phyloP scores from a whole-genome alignment of 2,888 invertebrate genomes.

The Syrphus vitripennis region DNA sequence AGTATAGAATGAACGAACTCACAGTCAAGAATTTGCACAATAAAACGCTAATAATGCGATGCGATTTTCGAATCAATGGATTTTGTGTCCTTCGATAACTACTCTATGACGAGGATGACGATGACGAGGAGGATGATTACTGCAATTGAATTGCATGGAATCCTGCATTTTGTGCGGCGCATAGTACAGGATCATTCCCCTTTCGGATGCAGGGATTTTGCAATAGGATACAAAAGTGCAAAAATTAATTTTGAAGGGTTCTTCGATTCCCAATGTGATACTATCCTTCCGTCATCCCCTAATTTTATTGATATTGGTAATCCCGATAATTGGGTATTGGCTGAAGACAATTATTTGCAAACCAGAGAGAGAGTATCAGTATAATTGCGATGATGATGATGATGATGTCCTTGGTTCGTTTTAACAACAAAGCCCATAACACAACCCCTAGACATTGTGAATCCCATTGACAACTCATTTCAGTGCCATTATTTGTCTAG shows the following conservation, averaged over 20 bases:
- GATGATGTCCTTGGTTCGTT: constrained; percentile 33
- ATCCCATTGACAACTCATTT: constrained; percentile 57
- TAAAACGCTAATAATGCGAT: constrained; percentile 67
- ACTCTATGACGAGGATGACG: constrained; percentile 1
- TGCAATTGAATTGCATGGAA: constrained; percentile 54
- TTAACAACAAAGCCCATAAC: constrained; percentile 19
- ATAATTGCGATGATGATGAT: constrained; percentile 43
- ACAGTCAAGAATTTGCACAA: constrained; percentile 60
- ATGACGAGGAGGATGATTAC: constrained; percentile 29
- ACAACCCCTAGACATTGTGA: constrained; percentile 39
- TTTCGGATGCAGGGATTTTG: constrained; percentile 9
- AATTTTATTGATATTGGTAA: constrained; percentile 66
- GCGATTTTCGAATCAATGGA: constrained; percentile 54
- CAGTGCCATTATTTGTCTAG: constrained; percentile 51
- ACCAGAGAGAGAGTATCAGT: constrained; percentile 44
- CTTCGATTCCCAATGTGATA: neutral
- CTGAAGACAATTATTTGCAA: constrained; percentile 70
- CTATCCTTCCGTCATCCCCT: constrained; percentile 45
- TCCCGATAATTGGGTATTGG: constrained; percentile 70
- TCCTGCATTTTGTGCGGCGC: neutral
- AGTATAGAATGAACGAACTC: neutral
- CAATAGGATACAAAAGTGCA: constrained; percentile 51
- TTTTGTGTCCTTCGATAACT: constrained; percentile 16
- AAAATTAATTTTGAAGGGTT: constrained; percentile 53
- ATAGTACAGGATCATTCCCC: neutral